Evolutionary conservation across 2,888 invertebrate genomes (phyloP).

Genomic region (Patella depressa): DNA sequence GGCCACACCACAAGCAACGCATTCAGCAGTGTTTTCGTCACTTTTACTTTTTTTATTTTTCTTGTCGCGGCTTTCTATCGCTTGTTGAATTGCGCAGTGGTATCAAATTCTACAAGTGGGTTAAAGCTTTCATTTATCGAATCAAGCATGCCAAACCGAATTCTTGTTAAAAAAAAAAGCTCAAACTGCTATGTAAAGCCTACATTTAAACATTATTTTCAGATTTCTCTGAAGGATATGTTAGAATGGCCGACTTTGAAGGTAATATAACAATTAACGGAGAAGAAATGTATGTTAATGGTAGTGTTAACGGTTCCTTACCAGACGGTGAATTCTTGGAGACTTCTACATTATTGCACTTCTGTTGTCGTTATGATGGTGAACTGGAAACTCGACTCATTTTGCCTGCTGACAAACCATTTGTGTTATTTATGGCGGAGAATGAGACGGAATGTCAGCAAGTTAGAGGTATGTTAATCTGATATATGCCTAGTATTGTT

Average conservation of each 20-base stretch:
- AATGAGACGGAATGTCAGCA: conserved; percentile 43
- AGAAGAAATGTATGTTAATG: conserved; percentile 15
- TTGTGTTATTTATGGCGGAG: conserved; percentile 42
- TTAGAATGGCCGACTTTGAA: conserved; percentile 23
- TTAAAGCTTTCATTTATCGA: too few species aligned
- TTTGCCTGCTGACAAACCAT: conserved; percentile 44
- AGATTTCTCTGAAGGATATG: conserved; percentile 45
- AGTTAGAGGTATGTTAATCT: conserved; percentile 41
- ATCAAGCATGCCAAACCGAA: too few species aligned
- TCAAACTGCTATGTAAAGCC: too few species aligned
- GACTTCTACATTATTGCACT: conserved; percentile 40
- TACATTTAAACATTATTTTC: too few species aligned
- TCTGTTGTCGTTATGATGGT: conserved; percentile 53
- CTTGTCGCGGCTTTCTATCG: too few species aligned
- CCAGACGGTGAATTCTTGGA: conserved; percentile 46
- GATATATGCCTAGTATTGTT: neutral
- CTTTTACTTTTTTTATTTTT: too few species aligned
- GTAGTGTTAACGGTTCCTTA: conserved; percentile 31
- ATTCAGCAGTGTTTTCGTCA: too few species aligned
- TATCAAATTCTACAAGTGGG: too few species aligned
- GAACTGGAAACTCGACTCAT: conserved; percentile 32
- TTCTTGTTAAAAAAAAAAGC: too few species aligned
- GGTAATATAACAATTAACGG: conserved; percentile 27
- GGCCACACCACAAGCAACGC: too few species aligned
- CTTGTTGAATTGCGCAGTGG: too few species aligned